Evolutionary conservation across 1,140 invertebrate species (phyloP), one percentile per base, ranked within the genome.

Genomic region (Oreohelix idahoensis): DNA sequence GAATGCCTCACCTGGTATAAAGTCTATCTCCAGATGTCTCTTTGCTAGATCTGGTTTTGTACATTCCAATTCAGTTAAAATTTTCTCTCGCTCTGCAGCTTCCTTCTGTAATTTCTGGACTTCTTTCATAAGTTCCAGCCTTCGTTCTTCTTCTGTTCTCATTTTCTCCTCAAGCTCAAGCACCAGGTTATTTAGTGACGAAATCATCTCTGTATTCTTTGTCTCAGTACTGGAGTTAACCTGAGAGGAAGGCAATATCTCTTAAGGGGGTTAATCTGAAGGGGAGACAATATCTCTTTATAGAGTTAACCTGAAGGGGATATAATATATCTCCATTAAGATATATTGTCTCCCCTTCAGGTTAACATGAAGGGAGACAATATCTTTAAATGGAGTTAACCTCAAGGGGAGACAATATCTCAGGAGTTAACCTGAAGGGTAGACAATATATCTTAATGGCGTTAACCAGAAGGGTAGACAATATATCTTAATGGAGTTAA

Each of bases 21-120:
- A 4, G 23, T 58, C 26, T 4, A 58, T 58, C 26, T 20, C 23
- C 5, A 4, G 10, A 10, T 58, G 26, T 4, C 20, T 20, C 5
- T 58, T 58, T 10, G 29, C 1, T 66, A 32, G 4, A 2, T 66
- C 63, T 17, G 23, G 63, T 66, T 66, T 66, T 2, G 5, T 8
- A 32, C 23, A 0, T 49, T 81, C 39, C 17, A 53, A 38, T 26
- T 70, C 79, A 35, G 39, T 66, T 32, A 71, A 0, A 51, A 36
- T 39, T 58, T 36, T 42, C 39, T 71, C 36, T 35, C 69, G 23
- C 69, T 81, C 79, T 26, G 13, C 79, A 13, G 42, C 66, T 39
- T 79, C 78, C 32, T 81, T 71, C 42, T 81, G 23, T 26, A 81
- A 38, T 51, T 36, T 45, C n/a, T 81, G 38, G 4, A 81, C 66